phyloP scores from a whole-genome alignment of 2,113 vertebrate genomes.

The Lasiurus cinereus region DNA sequence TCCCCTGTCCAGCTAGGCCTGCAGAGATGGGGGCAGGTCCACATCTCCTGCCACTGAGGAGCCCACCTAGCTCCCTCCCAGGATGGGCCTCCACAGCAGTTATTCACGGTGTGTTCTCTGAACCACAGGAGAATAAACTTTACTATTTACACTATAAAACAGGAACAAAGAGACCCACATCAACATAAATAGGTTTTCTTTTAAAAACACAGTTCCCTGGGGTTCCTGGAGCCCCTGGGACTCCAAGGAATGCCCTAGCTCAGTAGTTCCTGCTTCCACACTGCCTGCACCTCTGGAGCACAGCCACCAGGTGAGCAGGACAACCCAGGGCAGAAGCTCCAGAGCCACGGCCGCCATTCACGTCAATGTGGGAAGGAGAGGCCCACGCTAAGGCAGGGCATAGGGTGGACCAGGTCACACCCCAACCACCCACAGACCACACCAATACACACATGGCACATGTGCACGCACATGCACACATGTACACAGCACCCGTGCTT shows the following conservation, averaged over 20 bases:
- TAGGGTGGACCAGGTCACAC: background rate
- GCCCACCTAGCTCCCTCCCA: background rate
- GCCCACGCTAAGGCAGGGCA: background rate
- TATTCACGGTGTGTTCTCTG: constrained; percentile 76
- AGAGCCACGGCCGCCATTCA: background rate
- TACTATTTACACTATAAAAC: constrained; percentile 91
- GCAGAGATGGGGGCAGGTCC: background rate
- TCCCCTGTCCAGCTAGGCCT: background rate
- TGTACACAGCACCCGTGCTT: background rate
- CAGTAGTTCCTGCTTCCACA: constrained; percentile 95
- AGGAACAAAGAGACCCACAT: constrained; percentile 88
- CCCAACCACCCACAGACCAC: background rate
- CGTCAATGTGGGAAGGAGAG: background rate
- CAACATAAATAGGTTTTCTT: constrained; percentile 91
- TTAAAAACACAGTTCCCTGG: constrained; percentile 91
- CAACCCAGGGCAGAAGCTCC: background rate
- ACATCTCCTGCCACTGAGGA: background rate
- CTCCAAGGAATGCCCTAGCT: constrained; percentile 91
- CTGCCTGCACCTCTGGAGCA: background rate
- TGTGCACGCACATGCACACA: background rate
- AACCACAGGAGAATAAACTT: constrained; percentile 96
- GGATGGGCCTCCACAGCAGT: background rate
- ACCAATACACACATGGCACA: background rate
- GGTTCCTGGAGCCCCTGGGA: constrained; percentile 93
- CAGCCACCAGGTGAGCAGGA: background rate